These are phyloP conservation scores for Papilio elwesi DNA, from an alignment of 2,888 invertebrate species.

Conservation along the genomic window DNA sequence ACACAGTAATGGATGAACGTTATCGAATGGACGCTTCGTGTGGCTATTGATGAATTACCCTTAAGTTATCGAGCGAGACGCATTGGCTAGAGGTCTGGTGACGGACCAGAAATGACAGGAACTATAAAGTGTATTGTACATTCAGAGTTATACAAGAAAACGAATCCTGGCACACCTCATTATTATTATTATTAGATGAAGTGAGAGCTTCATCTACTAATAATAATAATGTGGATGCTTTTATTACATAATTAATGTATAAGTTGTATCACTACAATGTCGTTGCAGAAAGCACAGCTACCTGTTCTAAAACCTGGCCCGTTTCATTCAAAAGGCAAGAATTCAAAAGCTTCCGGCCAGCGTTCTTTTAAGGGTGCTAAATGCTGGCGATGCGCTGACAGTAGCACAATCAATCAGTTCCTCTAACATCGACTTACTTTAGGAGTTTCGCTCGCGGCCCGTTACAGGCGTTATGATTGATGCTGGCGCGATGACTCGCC, in stretches of 20 bases:
- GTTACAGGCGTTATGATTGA: conserved; percentile 69
- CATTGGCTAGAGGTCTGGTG: not conserved
- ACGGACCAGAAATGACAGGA: not conserved
- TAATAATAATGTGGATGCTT: no score
- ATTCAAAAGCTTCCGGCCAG: not conserved
- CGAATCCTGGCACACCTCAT: no score
- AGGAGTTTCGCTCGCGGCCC: conserved; percentile 57
- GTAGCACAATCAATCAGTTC: conserved; percentile 63
- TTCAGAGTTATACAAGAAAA: no score
- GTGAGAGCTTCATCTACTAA: no score
- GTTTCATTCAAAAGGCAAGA: not conserved
- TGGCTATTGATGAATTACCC: conserved; percentile 59
- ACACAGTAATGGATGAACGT: conserved; percentile 74
- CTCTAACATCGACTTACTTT: conserved; percentile 74
- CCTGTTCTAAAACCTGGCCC: no score
- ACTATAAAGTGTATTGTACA: no score
- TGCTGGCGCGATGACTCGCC: conserved; percentile 71
- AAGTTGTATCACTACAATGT: not conserved
- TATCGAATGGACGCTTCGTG: conserved; percentile 54
- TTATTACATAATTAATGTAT: not conserved
- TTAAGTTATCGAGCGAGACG: not conserved
- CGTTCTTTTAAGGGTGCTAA: conserved; percentile 7
- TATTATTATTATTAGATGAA: no score
- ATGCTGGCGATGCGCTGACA: conserved; percentile 38
- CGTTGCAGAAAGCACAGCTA: no score